phyloP scores from a whole-genome alignment of 2,888 invertebrate genomes.

The Bugula neritina region DNA sequence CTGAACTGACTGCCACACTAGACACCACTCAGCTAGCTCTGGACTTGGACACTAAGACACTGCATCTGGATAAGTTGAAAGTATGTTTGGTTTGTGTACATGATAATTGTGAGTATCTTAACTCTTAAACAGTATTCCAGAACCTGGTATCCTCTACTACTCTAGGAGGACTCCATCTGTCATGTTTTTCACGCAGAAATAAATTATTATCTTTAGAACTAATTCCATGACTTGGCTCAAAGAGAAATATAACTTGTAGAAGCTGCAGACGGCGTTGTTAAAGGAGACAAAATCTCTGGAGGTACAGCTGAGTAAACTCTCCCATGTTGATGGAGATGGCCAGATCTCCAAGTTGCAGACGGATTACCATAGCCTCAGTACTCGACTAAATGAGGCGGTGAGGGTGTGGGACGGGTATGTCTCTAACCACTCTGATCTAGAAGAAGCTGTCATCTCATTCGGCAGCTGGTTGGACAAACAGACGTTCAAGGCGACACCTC shows the following conservation, averaged over 20 bases:
- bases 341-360: neutral
- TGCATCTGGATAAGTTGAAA: neutral
- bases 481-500: constrained; percentile 6
- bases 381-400: neutral
- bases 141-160: too few relatives aligned
- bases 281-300: constrained; percentile 10
- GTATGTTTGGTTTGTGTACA: neutral
- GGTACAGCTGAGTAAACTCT: neutral
- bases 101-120: too few relatives aligned
- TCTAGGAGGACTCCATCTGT: too few relatives aligned
- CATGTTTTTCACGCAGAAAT: too few relatives aligned
- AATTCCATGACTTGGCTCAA: too few relatives aligned
- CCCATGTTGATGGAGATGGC: constrained; percentile 20
- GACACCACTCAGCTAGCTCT: neutral
- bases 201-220: too few relatives aligned
- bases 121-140: too few relatives aligned
- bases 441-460: neutral
- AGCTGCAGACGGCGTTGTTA: neutral
- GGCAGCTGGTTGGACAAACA: constrained; percentile 1
- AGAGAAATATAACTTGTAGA: too few relatives aligned
- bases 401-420: neutral
- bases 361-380: constrained; percentile 9
- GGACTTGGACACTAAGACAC: neutral
- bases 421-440: constrained; percentile 10
- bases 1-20: neutral